phyloP scores from a whole-genome alignment of 2,113 vertebrate genomes.

The Podiceps cristatus region DNA sequence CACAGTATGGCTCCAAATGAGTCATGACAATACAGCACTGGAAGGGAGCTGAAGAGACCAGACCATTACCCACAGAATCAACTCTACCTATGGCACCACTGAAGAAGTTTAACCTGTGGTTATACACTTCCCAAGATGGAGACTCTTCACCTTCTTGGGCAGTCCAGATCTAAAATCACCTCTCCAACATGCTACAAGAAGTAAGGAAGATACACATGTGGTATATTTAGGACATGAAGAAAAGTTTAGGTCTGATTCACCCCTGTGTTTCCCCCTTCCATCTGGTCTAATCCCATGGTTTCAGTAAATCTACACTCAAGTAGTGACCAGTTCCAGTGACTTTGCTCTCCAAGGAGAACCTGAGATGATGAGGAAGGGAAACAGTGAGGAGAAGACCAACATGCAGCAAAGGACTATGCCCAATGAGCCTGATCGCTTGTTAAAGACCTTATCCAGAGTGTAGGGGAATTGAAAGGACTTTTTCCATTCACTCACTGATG shows the following conservation, averaged over 20 bases:
- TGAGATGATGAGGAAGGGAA: neutral
- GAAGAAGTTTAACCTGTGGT: neutral
- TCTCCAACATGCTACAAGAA: neutral
- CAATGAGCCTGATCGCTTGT: neutral
- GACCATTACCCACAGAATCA: neutral
- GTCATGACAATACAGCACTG: neutral
- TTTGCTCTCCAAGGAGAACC: neutral
- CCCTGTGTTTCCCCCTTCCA: neutral
- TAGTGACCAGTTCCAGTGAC: neutral
- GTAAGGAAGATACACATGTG: neutral
- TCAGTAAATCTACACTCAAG: neutral
- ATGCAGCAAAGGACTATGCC: neutral
- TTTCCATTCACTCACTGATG: neutral
- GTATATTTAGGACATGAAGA: neutral
- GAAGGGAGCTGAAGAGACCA: neutral
- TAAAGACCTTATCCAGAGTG: neutral
- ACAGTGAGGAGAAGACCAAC: neutral
- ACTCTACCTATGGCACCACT: neutral
- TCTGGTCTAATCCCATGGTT: neutral
- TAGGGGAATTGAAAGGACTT: neutral
- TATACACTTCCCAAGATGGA: neutral
- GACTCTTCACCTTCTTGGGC: neutral
- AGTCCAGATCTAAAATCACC: neutral
- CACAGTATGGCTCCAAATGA: neutral
- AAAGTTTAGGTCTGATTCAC: neutral